Percentiles rank a stretch among this genome's conserved stretches.
Conservation (phyloP, 2,113 vertebrate genomes). For the Thymallus thymallus region DNA sequence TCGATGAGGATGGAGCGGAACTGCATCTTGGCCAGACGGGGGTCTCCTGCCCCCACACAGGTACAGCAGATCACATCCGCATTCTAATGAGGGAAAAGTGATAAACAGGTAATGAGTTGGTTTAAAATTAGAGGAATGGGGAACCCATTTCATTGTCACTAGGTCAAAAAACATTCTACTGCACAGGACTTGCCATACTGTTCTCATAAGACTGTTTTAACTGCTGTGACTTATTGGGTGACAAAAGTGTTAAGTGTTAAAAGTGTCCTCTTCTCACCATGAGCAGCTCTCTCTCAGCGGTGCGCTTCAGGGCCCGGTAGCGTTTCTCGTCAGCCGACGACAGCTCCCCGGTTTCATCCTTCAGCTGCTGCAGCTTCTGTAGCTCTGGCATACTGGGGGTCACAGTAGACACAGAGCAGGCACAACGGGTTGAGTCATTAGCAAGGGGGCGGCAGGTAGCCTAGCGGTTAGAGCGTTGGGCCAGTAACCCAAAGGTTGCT, state of each 20-base stretch:
- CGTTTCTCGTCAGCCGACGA: conserved; percentile 97
- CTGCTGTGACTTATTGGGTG: no score
- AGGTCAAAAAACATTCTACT: neutral
- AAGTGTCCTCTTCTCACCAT: neutral
- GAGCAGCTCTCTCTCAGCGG: conserved; percentile 68
- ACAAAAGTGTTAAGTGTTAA: neutral
- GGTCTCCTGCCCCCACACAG: conserved; percentile 93
- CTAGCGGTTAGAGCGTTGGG: no score
- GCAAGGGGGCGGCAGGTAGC: no score
- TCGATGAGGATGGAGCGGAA: conserved; percentile 98
- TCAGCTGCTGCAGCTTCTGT: conserved; percentile 96
- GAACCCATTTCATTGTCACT: neutral
- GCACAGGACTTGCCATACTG: no score
- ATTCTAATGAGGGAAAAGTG: conserved; percentile 72
- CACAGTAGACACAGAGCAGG: neutral
- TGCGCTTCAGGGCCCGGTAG: conserved; percentile 93
- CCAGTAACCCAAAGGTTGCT: no score
- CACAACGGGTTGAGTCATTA: neutral
- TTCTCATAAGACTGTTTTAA: no score
- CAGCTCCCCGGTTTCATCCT: conserved; percentile 96
- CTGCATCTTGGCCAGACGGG: conserved; percentile 96
- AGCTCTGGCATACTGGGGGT: conserved; percentile 90
- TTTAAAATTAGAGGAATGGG: neutral
- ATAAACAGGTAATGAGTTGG: neutral
- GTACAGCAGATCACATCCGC: conserved; percentile 98